phyloP scores from a whole-genome alignment of 2,797 vertebrate species.

The Cynopterus sphinx region DNA sequence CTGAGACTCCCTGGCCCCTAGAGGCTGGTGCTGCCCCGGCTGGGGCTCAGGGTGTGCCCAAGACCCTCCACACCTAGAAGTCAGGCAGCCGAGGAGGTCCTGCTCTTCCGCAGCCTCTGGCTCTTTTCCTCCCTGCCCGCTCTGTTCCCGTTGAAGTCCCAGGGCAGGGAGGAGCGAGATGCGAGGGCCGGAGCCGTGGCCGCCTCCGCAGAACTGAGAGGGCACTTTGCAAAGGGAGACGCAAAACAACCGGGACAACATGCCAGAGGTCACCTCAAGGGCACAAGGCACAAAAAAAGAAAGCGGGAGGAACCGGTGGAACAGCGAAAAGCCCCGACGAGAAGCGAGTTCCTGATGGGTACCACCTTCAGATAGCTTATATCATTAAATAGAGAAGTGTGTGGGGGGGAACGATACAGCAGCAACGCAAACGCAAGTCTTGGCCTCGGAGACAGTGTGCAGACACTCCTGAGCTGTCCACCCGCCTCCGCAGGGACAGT shows the following conservation, averaged over 20 bases:
- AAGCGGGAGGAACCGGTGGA: slow-evolving; percentile 88
- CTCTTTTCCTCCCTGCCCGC: neutral
- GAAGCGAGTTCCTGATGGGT: slow-evolving; percentile 87
- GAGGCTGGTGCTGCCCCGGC: neutral
- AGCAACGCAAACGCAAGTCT: slow-evolving; percentile 95
- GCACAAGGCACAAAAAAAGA: slow-evolving; percentile 94
- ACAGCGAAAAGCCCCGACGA: slow-evolving; percentile 86
- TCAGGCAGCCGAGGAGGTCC: neutral
- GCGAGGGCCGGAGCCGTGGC: neutral
- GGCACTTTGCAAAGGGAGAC: slow-evolving; percentile 86
- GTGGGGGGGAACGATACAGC: slow-evolving; percentile 87
- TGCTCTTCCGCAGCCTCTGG: neutral
- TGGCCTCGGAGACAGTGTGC: slow-evolving; percentile 96
- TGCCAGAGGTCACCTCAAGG: slow-evolving; percentile 87
- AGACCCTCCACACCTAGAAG: neutral
- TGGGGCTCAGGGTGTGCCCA: neutral
- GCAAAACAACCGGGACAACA: slow-evolving; percentile 85
- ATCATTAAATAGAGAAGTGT: slow-evolving; percentile 89
- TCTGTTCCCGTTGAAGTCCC: slow-evolving; percentile 1
- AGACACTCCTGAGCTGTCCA: slow-evolving; percentile 93
- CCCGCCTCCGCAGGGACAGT: slow-evolving; percentile 87
- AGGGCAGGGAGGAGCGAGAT: neutral
- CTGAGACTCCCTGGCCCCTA: neutral
- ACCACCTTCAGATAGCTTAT: slow-evolving; percentile 90
- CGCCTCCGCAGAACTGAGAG: slow-evolving; percentile 79